Evolutionary conservation across 1,140 invertebrate genomes (phyloP).

Genomic region (Cyphomyrmex costatus): DNA sequence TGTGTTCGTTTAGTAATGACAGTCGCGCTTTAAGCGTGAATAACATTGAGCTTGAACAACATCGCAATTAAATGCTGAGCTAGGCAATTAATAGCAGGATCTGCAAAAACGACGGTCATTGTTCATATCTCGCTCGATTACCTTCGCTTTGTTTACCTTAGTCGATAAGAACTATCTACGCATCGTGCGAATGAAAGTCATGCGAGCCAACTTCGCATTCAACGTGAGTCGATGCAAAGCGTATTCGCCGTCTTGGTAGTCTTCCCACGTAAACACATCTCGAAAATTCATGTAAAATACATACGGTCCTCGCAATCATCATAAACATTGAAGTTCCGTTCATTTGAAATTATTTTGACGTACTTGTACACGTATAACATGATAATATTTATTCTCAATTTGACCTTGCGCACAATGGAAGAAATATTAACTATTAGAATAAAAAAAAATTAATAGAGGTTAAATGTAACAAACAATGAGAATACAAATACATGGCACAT

Average conservation of each 20-base stretch:
- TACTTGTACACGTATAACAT: not conserved
- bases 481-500: too few species aligned
- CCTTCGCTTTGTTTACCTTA: constrained; percentile 55
- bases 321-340: not conserved
- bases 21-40: constrained; percentile 17
- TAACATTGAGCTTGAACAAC: not conserved
- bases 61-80: constrained; percentile 20
- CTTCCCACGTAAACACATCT: not conserved
- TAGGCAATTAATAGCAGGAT: not conserved
- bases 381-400: not conserved
- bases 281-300: constrained; percentile 11
- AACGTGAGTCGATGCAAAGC: not conserved
- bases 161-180: constrained; percentile 57
- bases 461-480: too few species aligned
- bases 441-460: too few species aligned
- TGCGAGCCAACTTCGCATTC: constrained; percentile 3
- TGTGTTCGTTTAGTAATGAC: constrained; percentile 29
- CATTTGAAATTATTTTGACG: not conserved
- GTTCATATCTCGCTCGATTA: constrained; percentile 32
- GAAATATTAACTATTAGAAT: too few species aligned
- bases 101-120: not conserved
- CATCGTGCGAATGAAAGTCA: not conserved
- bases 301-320: not conserved
- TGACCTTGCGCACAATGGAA: not conserved
- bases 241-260: not conserved